Evolutionary conservation across 1,140 invertebrate species (phyloP).

Genomic region (Sitophilus oryzae): DNA sequence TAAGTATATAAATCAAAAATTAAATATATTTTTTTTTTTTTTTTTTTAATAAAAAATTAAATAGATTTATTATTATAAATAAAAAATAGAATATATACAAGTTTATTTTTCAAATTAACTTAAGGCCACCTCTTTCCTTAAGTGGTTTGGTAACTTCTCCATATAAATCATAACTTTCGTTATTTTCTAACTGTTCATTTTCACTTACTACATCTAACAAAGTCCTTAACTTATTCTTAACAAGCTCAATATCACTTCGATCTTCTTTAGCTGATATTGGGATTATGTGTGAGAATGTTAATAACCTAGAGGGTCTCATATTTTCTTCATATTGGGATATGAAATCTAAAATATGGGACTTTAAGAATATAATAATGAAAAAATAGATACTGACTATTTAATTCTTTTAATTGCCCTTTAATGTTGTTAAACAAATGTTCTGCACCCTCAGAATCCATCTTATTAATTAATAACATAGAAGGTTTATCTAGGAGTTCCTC

Average conservation of each 20-base stretch:
- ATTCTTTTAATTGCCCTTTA: constrained; percentile 53
- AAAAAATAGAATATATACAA: too few species aligned
- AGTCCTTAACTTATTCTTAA: constrained; percentile 53
- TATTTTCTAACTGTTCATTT: constrained; percentile 43
- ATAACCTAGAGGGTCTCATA: constrained; percentile 56
- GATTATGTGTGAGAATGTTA: constrained; percentile 68
- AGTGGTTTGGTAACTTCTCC: constrained; percentile 22
- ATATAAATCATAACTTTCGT: constrained; percentile 37
- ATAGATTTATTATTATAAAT: neutral
- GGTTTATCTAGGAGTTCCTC: constrained; percentile 78
- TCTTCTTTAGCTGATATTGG: constrained; percentile 56
- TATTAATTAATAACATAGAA: constrained; percentile 81
- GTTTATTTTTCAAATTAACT: constrained; percentile 29
- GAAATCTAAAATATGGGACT: constrained; percentile 41
- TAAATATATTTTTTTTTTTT: constrained; percentile 4
- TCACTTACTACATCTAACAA: constrained; percentile 51
- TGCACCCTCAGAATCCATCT: constrained; percentile 75
- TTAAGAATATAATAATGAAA: too few species aligned
- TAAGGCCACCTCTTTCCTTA: constrained; percentile 45
- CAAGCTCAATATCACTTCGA: constrained; percentile 46
- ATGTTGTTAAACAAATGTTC: constrained; percentile 54
- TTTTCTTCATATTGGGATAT: constrained; percentile 55
- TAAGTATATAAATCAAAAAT: constrained; percentile 28
- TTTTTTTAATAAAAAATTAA: neutral
- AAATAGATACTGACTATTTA: constrained; percentile 45